Percentiles rank a stretch among this genome's conserved stretches.
These are phyloP conservation scores for Pelecanoides urinatrix DNA, from an alignment of 2,113 vertebrate genomes.

Conservation along the genomic window DNA sequence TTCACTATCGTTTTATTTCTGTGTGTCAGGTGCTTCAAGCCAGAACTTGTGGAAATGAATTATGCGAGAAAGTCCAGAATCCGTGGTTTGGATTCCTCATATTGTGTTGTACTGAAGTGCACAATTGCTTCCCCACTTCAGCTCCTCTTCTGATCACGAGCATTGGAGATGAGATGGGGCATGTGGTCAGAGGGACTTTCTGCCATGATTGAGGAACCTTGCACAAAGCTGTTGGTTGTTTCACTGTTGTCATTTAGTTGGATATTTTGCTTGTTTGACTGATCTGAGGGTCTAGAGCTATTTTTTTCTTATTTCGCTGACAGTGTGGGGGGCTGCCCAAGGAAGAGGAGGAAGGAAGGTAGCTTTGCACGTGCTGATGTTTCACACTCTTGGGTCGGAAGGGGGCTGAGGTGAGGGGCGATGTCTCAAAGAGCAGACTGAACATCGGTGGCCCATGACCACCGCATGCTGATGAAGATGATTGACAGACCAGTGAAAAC, in stretches of 20 bases:
- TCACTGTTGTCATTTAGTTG: background rate
- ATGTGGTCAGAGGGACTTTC: background rate
- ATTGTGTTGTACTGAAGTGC: background rate
- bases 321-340: background rate
- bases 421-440: background rate
- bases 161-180: background rate
- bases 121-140: background rate
- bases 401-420: background rate
- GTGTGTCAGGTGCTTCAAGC: background rate
- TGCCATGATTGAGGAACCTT: background rate
- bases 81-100: background rate
- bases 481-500: background rate
- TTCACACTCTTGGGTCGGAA: background rate
- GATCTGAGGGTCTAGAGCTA: background rate
- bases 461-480: background rate
- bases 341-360: background rate
- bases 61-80: background rate
- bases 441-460: background rate
- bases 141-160: background rate
- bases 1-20: background rate
- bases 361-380: background rate
- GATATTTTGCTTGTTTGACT: background rate
- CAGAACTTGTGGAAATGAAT: background rate
- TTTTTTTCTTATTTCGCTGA: background rate
- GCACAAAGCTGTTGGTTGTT: background rate